Conservation (phyloP, 2,888 invertebrate genomes). For the Megalurothrips usitatus region DNA sequence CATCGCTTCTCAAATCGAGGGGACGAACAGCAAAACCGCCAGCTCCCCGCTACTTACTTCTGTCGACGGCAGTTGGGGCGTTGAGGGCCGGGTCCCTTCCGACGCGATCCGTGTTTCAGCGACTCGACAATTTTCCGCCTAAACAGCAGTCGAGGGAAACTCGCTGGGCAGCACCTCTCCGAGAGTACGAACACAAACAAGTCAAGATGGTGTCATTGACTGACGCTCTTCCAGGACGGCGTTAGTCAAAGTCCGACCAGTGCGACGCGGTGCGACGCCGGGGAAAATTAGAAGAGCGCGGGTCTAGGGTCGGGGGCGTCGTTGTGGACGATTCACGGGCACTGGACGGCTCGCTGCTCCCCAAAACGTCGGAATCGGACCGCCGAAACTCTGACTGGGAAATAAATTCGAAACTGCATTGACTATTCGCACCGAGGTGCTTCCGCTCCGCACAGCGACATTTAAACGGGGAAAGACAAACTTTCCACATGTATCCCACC, state of each 20-base stretch:
- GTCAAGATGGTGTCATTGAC: conserved; percentile 26
- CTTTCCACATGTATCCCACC: background rate
- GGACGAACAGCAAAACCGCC: background rate
- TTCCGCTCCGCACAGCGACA: background rate
- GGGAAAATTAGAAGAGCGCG: too few relatives aligned
- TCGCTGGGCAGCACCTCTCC: background rate
- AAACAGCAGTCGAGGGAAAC: background rate
- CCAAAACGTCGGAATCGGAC: too few relatives aligned
- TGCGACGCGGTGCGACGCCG: too few relatives aligned
- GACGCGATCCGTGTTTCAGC: background rate
- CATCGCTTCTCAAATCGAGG: background rate
- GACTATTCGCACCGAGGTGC: background rate
- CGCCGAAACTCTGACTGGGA: too few relatives aligned
- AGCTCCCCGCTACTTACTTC: background rate
- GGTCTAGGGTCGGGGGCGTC: background rate
- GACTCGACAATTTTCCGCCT: background rate
- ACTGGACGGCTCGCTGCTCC: too few relatives aligned
- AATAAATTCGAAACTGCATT: background rate
- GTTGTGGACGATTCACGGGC: background rate
- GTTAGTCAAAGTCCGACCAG: background rate
- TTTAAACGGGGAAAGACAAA: background rate
- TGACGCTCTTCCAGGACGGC: background rate
- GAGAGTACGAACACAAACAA: conserved; percentile 21
- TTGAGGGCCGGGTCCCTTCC: background rate
- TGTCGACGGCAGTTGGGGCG: background rate